phyloP scores from a whole-genome alignment of 1,140 invertebrate genomes.

The Philopotamus ludificatus region DNA sequence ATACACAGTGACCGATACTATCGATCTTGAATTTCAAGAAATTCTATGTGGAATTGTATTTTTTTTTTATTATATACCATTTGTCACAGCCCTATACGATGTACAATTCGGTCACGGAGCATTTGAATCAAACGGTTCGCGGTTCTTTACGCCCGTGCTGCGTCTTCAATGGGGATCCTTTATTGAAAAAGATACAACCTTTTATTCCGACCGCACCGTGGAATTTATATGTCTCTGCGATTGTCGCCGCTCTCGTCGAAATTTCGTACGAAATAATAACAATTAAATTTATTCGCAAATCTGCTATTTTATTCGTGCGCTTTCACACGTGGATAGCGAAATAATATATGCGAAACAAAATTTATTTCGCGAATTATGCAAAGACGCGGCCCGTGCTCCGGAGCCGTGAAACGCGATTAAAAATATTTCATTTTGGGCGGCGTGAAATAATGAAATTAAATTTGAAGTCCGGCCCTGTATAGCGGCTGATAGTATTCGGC shows the following conservation, averaged over 20 bases:
- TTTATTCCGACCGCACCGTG: slow-evolving; percentile 24
- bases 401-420: slow-evolving; percentile 37
- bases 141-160: slow-evolving; percentile 32
- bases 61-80: background rate
- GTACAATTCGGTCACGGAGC: slow-evolving; percentile 4
- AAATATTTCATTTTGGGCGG: slow-evolving; percentile 35
- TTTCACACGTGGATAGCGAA: background rate
- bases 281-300: no score
- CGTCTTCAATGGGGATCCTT: slow-evolving; percentile 26
- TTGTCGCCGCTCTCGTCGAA: no score
- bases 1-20: background rate
- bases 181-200: slow-evolving; percentile 41
- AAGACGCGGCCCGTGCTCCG: slow-evolving; percentile 30
- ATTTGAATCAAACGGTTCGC: slow-evolving; percentile 12
- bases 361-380: slow-evolving; percentile 37
- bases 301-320: background rate
- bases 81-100: background rate
- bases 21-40: background rate
- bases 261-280: no score
- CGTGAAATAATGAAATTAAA: slow-evolving; percentile 30
- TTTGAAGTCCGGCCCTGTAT: background rate
- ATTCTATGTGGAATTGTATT: background rate
- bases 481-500: background rate
- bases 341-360: no score
- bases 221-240: slow-evolving; percentile 37